These are phyloP conservation scores for Dexiosoma caninum DNA, from an alignment of 2,888 invertebrate species.

Conservation along the genomic window DNA sequence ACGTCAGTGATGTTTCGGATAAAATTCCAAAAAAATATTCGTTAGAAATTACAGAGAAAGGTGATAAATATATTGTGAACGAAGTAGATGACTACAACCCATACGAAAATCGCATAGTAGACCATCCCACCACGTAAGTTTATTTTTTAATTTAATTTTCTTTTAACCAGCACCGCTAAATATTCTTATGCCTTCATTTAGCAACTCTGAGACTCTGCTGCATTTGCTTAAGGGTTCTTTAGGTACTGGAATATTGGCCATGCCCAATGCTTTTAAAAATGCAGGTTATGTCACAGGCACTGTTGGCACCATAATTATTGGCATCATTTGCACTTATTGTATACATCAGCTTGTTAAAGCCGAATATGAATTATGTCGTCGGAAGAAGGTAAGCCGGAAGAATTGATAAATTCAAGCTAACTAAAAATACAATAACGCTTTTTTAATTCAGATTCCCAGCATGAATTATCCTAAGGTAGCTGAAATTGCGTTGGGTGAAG, in stretches of 20 bases:
- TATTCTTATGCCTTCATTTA: constrained; percentile 77
- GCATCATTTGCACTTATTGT: constrained; percentile 94
- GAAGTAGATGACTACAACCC: constrained; percentile 83
- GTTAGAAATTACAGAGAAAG: constrained; percentile 75
- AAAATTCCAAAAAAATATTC: constrained; percentile 70
- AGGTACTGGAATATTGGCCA: constrained; percentile 95
- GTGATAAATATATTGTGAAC: constrained; percentile 67
- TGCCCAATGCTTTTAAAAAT: constrained; percentile 85
- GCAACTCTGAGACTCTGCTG: constrained; percentile 90
- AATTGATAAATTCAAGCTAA: background rate
- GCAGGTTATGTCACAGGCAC: constrained; percentile 83
- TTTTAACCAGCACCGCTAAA: background rate
- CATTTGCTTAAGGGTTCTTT: constrained; percentile 95
- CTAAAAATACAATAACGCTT: background rate
- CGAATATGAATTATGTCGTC: constrained; percentile 81
- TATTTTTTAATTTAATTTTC: no score
- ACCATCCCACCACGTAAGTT: constrained; percentile 86
- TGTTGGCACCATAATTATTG: constrained; percentile 89
- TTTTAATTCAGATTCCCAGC: constrained; percentile 79
- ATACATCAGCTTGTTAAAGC: constrained; percentile 88
- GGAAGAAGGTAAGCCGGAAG: constrained; percentile 75
- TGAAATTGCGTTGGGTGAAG: constrained; percentile 86
- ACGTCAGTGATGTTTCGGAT: constrained; percentile 73
- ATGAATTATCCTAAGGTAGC: constrained; percentile 90
- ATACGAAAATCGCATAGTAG: constrained; percentile 82